phyloP scores from a whole-genome alignment of 2,888 invertebrate genomes.

The Bugulina stolonifera region DNA sequence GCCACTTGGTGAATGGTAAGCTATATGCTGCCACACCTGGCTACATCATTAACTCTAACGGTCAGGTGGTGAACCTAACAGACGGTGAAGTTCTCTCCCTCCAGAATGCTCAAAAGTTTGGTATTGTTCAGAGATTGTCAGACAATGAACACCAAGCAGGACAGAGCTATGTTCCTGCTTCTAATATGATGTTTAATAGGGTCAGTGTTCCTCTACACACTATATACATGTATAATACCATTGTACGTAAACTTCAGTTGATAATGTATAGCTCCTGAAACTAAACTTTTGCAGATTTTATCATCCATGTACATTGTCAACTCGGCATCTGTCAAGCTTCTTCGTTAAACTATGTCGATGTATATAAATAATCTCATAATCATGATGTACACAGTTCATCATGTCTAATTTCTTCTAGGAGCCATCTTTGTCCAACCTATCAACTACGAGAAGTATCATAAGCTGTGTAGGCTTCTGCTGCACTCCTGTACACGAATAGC shows the following conservation, averaged over 20 bases:
- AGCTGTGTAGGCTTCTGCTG: slow-evolving; percentile 17
- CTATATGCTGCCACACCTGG: slow-evolving; percentile 38
- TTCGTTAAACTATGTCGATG: too few species aligned
- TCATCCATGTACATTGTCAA: too few species aligned
- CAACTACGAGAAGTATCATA: neutral
- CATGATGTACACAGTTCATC: too few species aligned
- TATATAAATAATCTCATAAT: too few species aligned
- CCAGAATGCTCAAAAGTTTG: slow-evolving; percentile 40
- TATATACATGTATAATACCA: too few species aligned
- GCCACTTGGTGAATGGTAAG: slow-evolving; percentile 32
- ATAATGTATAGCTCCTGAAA: too few species aligned
- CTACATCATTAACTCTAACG: slow-evolving; percentile 56
- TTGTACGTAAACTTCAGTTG: too few species aligned
- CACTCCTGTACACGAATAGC: slow-evolving; percentile 1
- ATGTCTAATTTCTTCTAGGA: slow-evolving; percentile 17
- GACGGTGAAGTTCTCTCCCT: slow-evolving; percentile 70
- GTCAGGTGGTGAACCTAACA: slow-evolving; percentile 76
- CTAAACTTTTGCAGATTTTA: too few species aligned
- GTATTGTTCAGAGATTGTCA: neutral
- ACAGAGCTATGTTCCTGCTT: slow-evolving; percentile 15
- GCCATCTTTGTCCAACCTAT: neutral
- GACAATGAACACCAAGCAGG: neutral
- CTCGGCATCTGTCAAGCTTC: too few species aligned
- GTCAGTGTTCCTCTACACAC: neutral
- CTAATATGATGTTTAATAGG: slow-evolving; percentile 26